Conservation (phyloP, 2,113 vertebrate genomes). For the Oreotrochilus melanogaster region DNA sequence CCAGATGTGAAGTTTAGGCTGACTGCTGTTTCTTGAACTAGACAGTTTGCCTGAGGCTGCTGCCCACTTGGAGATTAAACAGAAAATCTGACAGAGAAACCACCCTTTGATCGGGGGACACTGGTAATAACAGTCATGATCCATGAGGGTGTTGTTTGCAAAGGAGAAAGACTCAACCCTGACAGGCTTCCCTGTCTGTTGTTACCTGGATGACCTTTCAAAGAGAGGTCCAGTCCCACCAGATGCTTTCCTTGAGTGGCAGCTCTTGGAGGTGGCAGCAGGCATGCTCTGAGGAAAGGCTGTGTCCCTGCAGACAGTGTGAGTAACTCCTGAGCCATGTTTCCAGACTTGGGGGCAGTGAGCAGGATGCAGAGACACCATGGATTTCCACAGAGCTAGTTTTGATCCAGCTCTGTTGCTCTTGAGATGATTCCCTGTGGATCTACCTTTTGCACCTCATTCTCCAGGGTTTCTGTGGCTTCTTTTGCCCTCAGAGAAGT, state of each 20-base stretch:
- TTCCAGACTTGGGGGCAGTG: not conserved
- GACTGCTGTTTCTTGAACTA: not conserved
- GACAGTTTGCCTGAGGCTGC: not conserved
- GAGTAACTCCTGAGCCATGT: not conserved
- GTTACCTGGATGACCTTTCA: not conserved
- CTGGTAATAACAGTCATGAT: not conserved
- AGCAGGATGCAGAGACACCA: not conserved
- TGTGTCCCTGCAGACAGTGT: not conserved
- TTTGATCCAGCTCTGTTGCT: not conserved
- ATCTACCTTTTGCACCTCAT: not conserved
- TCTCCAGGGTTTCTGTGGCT: not conserved
- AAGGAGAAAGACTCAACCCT: not conserved
- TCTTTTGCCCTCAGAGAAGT: not conserved
- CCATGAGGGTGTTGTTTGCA: not conserved
- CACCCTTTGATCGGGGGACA: not conserved
- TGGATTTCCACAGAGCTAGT: not conserved
- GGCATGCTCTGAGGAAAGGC: not conserved
- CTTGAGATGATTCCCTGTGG: not conserved
- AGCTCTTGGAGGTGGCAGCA: not conserved
- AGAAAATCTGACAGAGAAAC: not conserved
- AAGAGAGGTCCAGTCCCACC: not conserved
- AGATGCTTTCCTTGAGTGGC: not conserved
- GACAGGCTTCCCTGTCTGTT: not conserved
- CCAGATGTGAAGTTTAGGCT: not conserved
- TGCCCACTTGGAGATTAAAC: not conserved